Evolutionary conservation across 2,113 vertebrate species (phyloP), one percentile per base, ranked within the genome.

Genomic region (Periophthalmus modestus): DNA sequence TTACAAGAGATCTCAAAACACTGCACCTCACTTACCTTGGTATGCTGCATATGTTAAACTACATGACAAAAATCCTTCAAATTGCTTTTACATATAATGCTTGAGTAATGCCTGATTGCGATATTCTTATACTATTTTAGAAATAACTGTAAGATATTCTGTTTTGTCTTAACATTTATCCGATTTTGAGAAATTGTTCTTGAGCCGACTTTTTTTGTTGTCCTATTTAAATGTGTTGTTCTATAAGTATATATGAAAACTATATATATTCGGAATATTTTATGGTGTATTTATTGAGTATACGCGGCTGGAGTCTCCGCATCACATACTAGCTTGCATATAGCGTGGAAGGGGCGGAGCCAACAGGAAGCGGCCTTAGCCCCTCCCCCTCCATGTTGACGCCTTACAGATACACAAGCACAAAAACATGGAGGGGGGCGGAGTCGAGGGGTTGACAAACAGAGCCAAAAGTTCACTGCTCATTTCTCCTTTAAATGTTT

Each of bases 11-110:
- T 91, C 90, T 95, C 86, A 73, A 91, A 95, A 94, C 94, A 94
- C 90, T 94, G 93, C 95, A 96, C 95, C 96, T 97, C 96, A 95
- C 91, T 95, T 94, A 95, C 95, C 94, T 96, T 94, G 91, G 93
- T 95, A 95, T 98, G 95, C 96, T 96, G 95, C 95, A 95, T 94
- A 94, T 92, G 94, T 95, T 91, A 85, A 93, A 88, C 94, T 89
- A 90, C 94, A 94, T 90, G 94, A 94, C 81, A 87, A 86, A 94
- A 94, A 86, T 94, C 94, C 92, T 93, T 91, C 93, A 94, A 93
- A 92, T 87, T 89, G 94, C 93, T 95, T 94, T 91, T 92, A 93
- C 93, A 93, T 89, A 91, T 93, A 94, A 89, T 90, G 94, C 93
- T 94, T 85, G 93, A 94, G 92, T 92, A 91, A 95, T 93, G 91